These are phyloP conservation scores for Rhabdophis nuchalis DNA, from an alignment of 2,797 vertebrate species.

Conservation along the genomic window DNA sequence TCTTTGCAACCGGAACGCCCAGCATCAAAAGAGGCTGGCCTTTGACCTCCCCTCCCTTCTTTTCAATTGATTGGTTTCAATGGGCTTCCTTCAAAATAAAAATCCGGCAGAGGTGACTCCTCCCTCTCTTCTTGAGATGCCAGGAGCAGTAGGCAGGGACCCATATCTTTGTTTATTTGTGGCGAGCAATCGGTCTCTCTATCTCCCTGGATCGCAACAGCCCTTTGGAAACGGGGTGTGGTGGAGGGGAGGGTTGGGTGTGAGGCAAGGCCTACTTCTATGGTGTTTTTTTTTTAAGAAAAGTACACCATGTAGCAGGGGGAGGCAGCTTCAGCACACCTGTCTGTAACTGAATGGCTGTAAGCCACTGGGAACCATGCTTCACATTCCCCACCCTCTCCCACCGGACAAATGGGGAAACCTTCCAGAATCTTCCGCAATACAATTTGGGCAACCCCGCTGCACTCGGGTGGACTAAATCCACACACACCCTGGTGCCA, in stretches of 20 bases:
- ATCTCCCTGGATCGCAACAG: constrained; percentile 55
- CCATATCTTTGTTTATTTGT: constrained; percentile 61
- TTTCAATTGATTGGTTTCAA: constrained; percentile 20
- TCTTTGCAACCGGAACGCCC: not conserved
- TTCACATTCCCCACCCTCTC: constrained; percentile 50
- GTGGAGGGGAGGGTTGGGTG: constrained; percentile 43
- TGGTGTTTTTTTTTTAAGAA: not conserved
- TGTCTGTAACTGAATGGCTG: constrained; percentile 54
- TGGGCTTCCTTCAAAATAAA: not conserved
- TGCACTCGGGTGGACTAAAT: not conserved
- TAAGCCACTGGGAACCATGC: constrained; percentile 38
- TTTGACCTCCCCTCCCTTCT: constrained; percentile 42
- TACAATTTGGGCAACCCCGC: not conserved
- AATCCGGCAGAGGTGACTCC: constrained; percentile 34
- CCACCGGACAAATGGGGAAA: constrained; percentile 2
- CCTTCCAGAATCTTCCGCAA: constrained; percentile 24
- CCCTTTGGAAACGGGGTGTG: constrained; percentile 61
- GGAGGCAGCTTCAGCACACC: constrained; percentile 59
- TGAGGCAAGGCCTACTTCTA: constrained; percentile 42
- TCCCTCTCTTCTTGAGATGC: constrained; percentile 49
- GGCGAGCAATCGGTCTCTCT: constrained; percentile 57
- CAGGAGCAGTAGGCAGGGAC: constrained; percentile 52
- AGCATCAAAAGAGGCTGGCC: not conserved
- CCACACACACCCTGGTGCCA: not conserved
- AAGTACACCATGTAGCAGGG: constrained; percentile 33